Base-by-base conservation (phyloP, 1,140 invertebrate species). In the Oryzaephilus surinamensis region DNA sequence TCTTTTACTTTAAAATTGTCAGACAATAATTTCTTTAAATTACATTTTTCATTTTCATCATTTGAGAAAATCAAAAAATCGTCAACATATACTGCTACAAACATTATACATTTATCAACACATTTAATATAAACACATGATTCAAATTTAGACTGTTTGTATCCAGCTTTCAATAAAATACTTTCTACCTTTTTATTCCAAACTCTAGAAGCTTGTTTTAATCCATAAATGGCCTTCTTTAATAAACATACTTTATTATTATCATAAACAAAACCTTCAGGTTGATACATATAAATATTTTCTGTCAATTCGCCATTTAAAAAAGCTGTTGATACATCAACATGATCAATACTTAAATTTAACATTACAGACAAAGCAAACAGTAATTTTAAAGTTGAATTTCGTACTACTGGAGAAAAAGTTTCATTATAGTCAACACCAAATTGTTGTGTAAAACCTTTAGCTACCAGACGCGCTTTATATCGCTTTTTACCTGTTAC, bases 241-340 rank as follows among this genome's bases (percentile, higher is more conserved):
- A 47, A 12, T 14, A 35, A 3, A 19, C 31, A 23, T 16, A 38
- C 39, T 6, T 32, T 35, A 12, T 31, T 20, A 6, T 24, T 19
- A 18, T 39, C 27, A 3, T 36, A 4, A 6, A 32, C n/a, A 13
- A 24, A 21, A 4, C 4, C 3, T 11, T 43, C 48, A 19, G 64
- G 63, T 18, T 55, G 41, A 35, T 57, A 44, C 47, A 67, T 61
- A 43, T 48, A 63, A 16, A 64, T 54, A 20, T 52, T 34, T 38
- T 65, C 61, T 4, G 61, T 46, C 5, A 66, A 26, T 16, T 57
- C 29, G 7, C 62, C 62, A 51, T 66, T 48, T 3, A 67, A 30
- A 45, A 59, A 67, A 1, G 65, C 64, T 32, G 60, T 61, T 33
- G 56, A 59, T 1, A 68, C 51, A 52, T 67, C 63, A 29, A 67